These are phyloP conservation scores for Drosophila ogumai DNA, from an alignment of 1,140 invertebrate genomes.

Conservation along the genomic window DNA sequence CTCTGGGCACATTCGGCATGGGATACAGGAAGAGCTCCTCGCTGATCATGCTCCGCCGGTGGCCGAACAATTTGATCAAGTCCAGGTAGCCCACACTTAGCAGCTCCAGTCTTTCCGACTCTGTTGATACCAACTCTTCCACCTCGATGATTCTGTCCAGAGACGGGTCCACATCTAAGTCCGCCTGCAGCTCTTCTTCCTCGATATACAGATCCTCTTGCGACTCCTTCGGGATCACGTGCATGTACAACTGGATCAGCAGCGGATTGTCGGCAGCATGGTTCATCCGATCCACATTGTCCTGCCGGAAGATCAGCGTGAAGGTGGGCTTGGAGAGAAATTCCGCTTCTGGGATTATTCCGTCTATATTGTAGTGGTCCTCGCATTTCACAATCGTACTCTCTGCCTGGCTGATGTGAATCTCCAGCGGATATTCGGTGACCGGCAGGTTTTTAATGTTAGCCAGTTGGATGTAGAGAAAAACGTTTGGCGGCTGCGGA, in stretches of 20 bases:
- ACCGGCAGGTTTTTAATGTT: slow-evolving; percentile 8
- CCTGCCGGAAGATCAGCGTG: slow-evolving; percentile 68
- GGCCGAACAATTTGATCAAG: slow-evolving; percentile 67
- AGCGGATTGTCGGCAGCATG: slow-evolving; percentile 67
- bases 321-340: slow-evolving; percentile 55
- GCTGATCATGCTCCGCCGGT: slow-evolving; percentile 48
- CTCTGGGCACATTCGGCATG: slow-evolving; percentile 39
- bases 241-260: slow-evolving; percentile 58
- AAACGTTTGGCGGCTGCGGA: slow-evolving; percentile 59
- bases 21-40: slow-evolving; percentile 60
- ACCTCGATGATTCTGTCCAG: neutral
- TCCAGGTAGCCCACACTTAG: slow-evolving; percentile 68
- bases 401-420: slow-evolving; percentile 19
- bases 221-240: neutral
- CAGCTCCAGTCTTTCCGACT: slow-evolving; percentile 17
- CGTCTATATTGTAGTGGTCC: slow-evolving; percentile 64
- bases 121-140: neutral
- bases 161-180: neutral
- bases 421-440: slow-evolving; percentile 14
- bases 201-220: neutral
- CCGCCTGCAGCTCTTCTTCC: neutral
- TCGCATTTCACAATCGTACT: slow-evolving; percentile 52
- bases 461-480: slow-evolving; percentile 60
- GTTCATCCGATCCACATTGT: slow-evolving; percentile 69
- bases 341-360: slow-evolving; percentile 41